Conservation (phyloP, 2,797 vertebrate genomes). For the Lemur catta region DNA sequence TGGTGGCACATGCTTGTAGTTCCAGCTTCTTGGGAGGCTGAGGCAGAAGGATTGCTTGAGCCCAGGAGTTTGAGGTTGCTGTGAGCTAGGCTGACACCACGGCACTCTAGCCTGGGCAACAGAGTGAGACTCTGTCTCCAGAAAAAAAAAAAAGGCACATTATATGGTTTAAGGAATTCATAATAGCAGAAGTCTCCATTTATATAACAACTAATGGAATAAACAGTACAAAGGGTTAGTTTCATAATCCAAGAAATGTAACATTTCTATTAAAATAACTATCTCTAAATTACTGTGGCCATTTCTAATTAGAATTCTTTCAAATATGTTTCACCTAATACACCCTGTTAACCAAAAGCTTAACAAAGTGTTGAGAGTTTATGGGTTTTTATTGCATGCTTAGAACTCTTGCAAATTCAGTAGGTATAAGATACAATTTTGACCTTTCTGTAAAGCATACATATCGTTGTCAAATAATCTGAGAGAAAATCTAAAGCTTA, state of each 20-base stretch:
- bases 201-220: background rate
- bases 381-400: background rate
- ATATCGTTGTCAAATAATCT: background rate
- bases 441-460: constrained; percentile 19
- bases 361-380: background rate
- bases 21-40: no score
- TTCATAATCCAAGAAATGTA: background rate
- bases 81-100: no score
- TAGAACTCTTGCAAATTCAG: background rate
- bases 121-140: no score
- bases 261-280: constrained; percentile 16
- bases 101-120: no score
- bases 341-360: background rate
- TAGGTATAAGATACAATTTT: background rate
- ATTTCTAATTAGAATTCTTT: constrained; percentile 53
- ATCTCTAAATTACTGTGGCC: background rate
- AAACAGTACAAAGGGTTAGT: background rate
- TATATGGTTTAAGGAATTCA: background rate
- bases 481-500: constrained; percentile 28
- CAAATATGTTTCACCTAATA: background rate
- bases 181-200: background rate
- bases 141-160: background rate
- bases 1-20: no score
- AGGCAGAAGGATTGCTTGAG: no score
- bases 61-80: no score